These are phyloP conservation scores for Ruditapes philippinarum DNA, from an alignment of 1,140 invertebrate species.

Conservation along the genomic window DNA sequence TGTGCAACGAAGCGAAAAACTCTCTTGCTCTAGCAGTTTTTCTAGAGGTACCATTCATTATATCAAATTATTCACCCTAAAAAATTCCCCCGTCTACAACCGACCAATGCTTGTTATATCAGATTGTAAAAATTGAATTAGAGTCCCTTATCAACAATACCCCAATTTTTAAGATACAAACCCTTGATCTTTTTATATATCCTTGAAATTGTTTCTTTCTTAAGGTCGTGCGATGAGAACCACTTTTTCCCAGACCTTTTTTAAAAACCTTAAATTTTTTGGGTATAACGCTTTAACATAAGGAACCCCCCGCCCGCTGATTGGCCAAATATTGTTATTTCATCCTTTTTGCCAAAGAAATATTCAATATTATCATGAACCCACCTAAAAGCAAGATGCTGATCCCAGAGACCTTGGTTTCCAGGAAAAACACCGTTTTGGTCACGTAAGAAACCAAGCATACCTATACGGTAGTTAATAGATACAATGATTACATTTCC, in stretches of 20 bases:
- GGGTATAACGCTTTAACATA: conserved; percentile 36
- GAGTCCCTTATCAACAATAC: not conserved
- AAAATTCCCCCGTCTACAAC: conserved; percentile 63
- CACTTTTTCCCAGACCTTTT: conserved; percentile 28
- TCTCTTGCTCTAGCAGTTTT: not conserved
- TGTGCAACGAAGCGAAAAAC: conserved; percentile 58
- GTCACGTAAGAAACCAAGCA: conserved; percentile 45
- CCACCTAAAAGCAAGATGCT: no score
- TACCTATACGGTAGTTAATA: conserved; percentile 37
- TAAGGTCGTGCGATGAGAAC: not conserved
- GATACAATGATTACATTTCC: conserved; percentile 50
- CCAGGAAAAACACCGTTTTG: not conserved
- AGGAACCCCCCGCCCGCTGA: conserved; percentile 33
- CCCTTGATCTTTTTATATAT: not conserved
- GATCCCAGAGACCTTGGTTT: no score
- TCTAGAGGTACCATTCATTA: not conserved
- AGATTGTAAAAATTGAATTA: not conserved
- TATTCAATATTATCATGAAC: conserved; percentile 38
- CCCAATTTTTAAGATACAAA: conserved; percentile 85
- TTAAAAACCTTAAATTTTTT: conserved; percentile 16
- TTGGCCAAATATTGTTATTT: no score
- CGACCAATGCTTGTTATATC: not conserved
- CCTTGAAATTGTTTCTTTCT: not conserved
- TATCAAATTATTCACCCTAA: not conserved
- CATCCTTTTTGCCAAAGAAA: conserved; percentile 16